Base-by-base conservation (phyloP, 2,797 vertebrate genomes). In the Aythya fuligula region DNA sequence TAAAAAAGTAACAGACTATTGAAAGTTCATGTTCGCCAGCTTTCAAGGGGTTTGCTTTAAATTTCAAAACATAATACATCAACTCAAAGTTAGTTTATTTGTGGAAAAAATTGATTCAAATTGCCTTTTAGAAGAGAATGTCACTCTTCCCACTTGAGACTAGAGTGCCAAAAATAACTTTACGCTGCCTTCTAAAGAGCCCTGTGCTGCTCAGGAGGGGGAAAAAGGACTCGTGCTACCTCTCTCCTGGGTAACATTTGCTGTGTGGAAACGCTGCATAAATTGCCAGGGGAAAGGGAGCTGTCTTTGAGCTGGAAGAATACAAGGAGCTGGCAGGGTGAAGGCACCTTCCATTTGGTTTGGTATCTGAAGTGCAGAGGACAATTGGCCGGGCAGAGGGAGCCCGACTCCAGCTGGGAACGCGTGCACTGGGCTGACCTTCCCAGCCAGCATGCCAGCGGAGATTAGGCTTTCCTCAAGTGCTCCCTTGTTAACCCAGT, bases 391-490 rank as follows among this genome's bases (percentile, higher is more conserved):
- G 85, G 98, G 96, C 97, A 97, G 96, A 96, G 92, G 97, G 94
- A 98, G 97, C 95, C 97, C 93, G 49, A n/a, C 96, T 97, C 98
- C 98, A 98, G 97, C 98, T 97, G 98, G 56, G 98, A 98, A 97
- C 76, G 64, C 36, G 43, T 97, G 97, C 97, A 96, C 97, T 45
- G 69, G 94, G 93, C 96, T 98, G 98, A 98, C 98, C 98, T 97
- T 96, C 97, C 94, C 90, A 85, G 21, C 82, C 95, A 94, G 92
- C 96, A 88, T 97, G 97, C 97, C 98, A 98, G 64, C 12, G 0
- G 74, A 97, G 97, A 98, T 98, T 97, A 98, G 95, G 34, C 87
- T 98, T 97, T 80, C 93, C 89, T 96, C 96, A 97, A 97, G 95
- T 89, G 94, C 95, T 92, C 92, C 93, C 98, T 98, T 96, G 96